phyloP scores from a whole-genome alignment of 2,113 vertebrate genomes.

The Capreolus pygargus region DNA sequence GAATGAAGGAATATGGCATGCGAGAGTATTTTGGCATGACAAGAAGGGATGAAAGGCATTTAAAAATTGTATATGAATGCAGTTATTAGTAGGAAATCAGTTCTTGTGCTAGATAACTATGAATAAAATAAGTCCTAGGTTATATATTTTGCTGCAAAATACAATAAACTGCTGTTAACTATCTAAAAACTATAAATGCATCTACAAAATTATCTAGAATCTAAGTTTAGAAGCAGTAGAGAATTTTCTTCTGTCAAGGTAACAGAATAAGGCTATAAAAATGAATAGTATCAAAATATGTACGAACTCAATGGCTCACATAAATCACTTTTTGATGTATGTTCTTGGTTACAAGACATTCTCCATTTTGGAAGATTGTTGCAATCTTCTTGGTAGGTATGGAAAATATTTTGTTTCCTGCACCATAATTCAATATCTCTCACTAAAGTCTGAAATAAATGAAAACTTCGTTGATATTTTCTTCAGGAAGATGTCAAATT shows the following conservation, averaged over 20 bases:
- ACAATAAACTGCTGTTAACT: not conserved
- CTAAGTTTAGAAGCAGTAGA: not conserved
- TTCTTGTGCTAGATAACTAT: not conserved
- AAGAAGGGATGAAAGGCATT: not conserved
- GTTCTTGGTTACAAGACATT: slow-evolving; percentile 70
- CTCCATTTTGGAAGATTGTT: slow-evolving; percentile 74
- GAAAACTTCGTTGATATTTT: slow-evolving; percentile 69
- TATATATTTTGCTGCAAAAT: slow-evolving; percentile 12
- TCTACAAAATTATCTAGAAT: slow-evolving; percentile 39
- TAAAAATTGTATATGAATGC: not conserved
- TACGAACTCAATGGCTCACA: slow-evolving; percentile 42
- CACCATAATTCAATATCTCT: slow-evolving; percentile 74
- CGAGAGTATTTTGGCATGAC: not conserved
- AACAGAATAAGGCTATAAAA: slow-evolving; percentile 52
- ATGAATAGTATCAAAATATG: slow-evolving; percentile 40
- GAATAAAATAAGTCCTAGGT: not conserved
- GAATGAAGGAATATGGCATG: not conserved
- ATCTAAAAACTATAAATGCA: not conserved
- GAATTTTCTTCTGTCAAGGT: slow-evolving; percentile 40
- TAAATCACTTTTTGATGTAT: slow-evolving; percentile 72
- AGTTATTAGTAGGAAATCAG: not conserved
- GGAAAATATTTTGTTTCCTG: slow-evolving; percentile 36
- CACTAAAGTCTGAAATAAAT: slow-evolving; percentile 71
- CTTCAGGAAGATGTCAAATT: slow-evolving; percentile 62
- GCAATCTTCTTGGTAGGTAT: slow-evolving; percentile 70